Evolutionary conservation across 2,797 vertebrate species (phyloP).

Genomic region (Propithecus perrieri): DNA sequence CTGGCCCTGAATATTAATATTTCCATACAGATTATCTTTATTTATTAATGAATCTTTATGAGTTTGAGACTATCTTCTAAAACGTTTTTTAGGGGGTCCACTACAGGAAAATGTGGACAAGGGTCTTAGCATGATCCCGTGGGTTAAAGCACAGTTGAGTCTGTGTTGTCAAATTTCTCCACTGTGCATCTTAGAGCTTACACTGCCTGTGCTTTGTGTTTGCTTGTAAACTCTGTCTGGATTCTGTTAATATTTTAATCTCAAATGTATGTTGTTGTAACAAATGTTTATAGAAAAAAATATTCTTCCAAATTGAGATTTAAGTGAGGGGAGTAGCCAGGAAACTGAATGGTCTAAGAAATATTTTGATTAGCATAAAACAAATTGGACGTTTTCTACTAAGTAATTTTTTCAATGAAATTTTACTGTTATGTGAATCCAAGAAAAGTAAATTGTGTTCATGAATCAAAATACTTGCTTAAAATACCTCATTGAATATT

Average conservation of each 20-base stretch:
- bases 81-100: constrained; percentile 16
- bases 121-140: background rate
- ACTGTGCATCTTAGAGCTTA: background rate
- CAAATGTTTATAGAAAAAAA: constrained; percentile 56
- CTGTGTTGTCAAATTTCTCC: constrained; percentile 6
- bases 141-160: background rate
- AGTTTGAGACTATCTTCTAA: background rate
- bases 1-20: background rate
- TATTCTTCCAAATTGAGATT: constrained; percentile 60
- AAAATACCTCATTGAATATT: constrained; percentile 63
- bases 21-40: constrained; percentile 11
- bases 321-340: constrained; percentile 57
- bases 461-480: constrained; percentile 65
- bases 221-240: constrained; percentile 57
- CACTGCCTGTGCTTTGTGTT: background rate
- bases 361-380: constrained; percentile 65
- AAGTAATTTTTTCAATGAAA: constrained; percentile 68
- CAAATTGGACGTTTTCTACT: constrained; percentile 66
- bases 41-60: constrained; percentile 27
- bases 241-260: constrained; percentile 64
- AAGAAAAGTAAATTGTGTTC: constrained; percentile 66
- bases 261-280: constrained; percentile 53
- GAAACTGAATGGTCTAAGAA: constrained; percentile 61
- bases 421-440: constrained; percentile 58
- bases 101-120: constrained; percentile 41